Evolutionary conservation across 2,797 vertebrate genomes (phyloP), one percentile per base, ranked within the genome.

Genomic region (Pteropus rufus): DNA sequence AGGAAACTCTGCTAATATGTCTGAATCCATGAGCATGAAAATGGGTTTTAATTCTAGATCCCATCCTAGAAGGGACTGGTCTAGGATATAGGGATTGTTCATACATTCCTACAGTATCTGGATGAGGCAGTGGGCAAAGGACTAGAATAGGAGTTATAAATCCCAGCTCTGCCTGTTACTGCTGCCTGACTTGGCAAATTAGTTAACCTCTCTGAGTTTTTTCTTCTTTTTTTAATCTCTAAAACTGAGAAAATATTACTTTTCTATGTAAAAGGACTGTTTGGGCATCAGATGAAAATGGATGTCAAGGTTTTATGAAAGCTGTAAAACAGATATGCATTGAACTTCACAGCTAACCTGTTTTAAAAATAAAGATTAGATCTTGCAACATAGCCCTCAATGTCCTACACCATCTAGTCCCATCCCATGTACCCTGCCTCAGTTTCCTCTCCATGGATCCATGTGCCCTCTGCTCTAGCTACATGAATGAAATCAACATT

Each of bases 221-320:
- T 89, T 44, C 11, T 49, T 23, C 44, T 29, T 15, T 56, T 36
- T 69, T 15, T 10, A 58, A 73, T 72, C 41, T 62, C 58, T 77
- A 44, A 72, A 90, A 88, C 39, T 29, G 52, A 87, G 23, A 91
- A 77, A 76, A 80, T 3, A 91, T 11, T 52, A 89, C 15, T 6
- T 76, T 7, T 6, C n/a, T 70, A 29, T 26, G 49, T 52, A 90
- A 72, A 84, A 67, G 84, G 10, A 41, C 18, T 11, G 9, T 54
- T 60, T 70, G 9, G 21, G 39, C 23, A 92, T 83, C 58, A 84
- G 69, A 67, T 65, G 23, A 93, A 89, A 76, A 70, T 18, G 31
- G 46, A 41, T 72, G 76, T 65, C 5, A 65, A 75, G 60, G n/a
- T 75, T 89, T 89, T 75, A 84, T 84, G 36, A 93, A 91, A 94